Percentiles rank a stretch among this genome's conserved stretches.
Conservation (phyloP, 2,888 invertebrate species). For the Schrankia costaestrigalis region DNA sequence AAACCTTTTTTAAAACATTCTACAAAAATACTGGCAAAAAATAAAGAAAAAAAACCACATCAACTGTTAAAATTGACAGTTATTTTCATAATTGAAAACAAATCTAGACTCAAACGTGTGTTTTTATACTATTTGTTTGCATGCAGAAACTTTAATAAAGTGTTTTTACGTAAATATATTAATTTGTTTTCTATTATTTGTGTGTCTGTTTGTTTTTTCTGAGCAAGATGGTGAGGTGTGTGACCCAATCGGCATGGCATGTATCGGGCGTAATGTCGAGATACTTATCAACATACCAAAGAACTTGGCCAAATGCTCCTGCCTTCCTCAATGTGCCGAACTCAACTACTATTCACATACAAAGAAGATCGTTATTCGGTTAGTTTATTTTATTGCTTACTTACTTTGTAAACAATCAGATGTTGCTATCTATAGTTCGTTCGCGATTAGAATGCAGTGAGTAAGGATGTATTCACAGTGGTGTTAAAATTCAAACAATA, state of each 20-base stretch:
- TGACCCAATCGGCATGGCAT: conserved; percentile 76
- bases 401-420: conserved; percentile 1
- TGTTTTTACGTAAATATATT: not conserved
- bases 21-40: conserved; percentile 2
- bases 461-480: too few relatives aligned
- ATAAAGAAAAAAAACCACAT: not conserved
- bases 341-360: conserved; percentile 76
- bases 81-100: too few relatives aligned
- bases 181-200: not conserved
- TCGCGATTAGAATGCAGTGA: too few relatives aligned
- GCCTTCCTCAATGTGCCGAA: conserved; percentile 73
- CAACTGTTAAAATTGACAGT: not conserved
- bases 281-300: conserved; percentile 74
- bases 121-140: not conserved
- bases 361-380: conserved; percentile 74
- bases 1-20: too few relatives aligned
- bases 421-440: too few relatives aligned
- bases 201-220: not conserved
- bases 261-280: conserved; percentile 74
- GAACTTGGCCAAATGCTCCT: conserved; percentile 74
- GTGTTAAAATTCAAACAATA: too few relatives aligned
- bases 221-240: conserved; percentile 71
- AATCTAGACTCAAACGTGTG: too few relatives aligned
- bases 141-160: too few relatives aligned
- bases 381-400: conserved; percentile 26